These are phyloP conservation scores for Anas platyrhynchos DNA, from an alignment of 2,113 vertebrate species.

Conservation along the genomic window DNA sequence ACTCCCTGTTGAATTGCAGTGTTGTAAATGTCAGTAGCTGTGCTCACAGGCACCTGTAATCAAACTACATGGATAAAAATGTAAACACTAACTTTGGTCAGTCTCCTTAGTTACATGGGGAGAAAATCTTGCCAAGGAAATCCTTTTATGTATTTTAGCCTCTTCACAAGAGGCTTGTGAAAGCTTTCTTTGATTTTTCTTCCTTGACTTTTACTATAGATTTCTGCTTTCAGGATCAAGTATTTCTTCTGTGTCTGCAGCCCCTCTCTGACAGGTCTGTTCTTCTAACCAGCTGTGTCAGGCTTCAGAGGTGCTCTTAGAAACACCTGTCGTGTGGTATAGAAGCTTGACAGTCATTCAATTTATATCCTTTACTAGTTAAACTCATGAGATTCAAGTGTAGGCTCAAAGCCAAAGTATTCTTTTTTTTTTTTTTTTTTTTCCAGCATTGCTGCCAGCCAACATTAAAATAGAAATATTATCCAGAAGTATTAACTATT, in stretches of 20 bases:
- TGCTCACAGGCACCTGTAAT: background rate
- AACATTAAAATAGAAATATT: background rate
- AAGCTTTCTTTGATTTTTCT: background rate
- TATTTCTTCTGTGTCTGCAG: background rate
- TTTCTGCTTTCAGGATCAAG: slow-evolving; percentile 4
- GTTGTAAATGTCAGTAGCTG: background rate
- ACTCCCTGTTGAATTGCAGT: background rate
- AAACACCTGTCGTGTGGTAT: background rate
- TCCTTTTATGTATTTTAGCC: background rate
- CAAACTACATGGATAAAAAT: background rate
- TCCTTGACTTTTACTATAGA: background rate
- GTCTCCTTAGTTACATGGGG: background rate
- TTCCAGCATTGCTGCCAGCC: background rate
- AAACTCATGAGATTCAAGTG: background rate
- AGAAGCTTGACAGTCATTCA: slow-evolving; percentile 22
- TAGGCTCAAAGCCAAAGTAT: background rate
- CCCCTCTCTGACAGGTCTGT: background rate
- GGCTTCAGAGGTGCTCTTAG: slow-evolving; percentile 43
- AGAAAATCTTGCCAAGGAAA: background rate
- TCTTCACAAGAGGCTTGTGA: background rate
- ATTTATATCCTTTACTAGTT: background rate
- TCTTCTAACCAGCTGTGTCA: slow-evolving; percentile 24
- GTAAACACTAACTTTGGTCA: background rate
- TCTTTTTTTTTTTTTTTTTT: background rate
- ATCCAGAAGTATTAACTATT: background rate